Evolutionary conservation across 2,113 vertebrate genomes (phyloP).

Genomic region (Pseudonaja textilis): DNA sequence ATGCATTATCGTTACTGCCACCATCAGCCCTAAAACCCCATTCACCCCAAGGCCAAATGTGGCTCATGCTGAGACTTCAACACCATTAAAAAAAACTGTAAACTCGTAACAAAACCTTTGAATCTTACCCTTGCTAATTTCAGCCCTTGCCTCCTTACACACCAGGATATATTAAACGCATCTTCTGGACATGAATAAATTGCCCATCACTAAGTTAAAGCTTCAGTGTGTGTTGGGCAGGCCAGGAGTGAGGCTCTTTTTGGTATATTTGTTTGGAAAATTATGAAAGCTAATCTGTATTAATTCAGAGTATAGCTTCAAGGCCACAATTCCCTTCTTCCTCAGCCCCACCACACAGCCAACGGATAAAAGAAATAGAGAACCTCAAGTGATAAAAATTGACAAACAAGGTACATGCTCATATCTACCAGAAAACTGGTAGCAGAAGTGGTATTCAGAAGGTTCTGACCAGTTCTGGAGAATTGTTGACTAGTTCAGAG

Average conservation of each 20-base stretch:
- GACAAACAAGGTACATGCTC: background rate
- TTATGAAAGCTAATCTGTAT: background rate
- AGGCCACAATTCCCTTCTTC: background rate
- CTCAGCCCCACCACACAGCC: background rate
- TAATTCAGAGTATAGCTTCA: background rate
- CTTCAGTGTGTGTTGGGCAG: background rate
- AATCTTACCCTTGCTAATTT: background rate
- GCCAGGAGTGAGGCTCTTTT: background rate
- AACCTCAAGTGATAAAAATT: rapidly evolving
- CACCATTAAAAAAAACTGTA: background rate
- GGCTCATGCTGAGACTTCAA: background rate
- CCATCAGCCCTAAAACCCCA: background rate
- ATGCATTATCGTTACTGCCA: background rate
- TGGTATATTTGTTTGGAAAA: background rate
- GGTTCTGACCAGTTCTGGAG: too few relatives aligned
- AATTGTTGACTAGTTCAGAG: too few relatives aligned
- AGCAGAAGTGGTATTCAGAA: too few relatives aligned
- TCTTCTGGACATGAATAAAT: background rate
- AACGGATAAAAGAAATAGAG: background rate
- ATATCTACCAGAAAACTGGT: background rate
- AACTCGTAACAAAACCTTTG: background rate
- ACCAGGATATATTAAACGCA: background rate
- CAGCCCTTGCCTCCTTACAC: background rate
- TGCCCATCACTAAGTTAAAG: background rate
- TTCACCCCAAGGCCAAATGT: background rate